Conservation (phyloP, 2,113 vertebrate species). For the Gobiocypris rarus region DNA sequence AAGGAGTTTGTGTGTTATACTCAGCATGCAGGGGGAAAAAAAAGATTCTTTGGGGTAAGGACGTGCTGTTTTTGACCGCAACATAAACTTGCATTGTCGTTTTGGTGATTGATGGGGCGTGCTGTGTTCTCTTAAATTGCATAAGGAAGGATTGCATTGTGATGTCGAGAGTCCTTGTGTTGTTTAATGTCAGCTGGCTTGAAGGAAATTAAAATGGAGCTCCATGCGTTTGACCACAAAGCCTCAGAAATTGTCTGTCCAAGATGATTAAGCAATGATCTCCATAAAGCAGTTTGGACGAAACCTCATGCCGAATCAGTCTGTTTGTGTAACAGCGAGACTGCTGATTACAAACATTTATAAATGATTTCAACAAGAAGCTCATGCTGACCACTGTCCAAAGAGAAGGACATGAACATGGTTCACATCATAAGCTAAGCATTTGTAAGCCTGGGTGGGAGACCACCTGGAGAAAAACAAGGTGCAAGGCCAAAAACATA, state of each 20-base stretch:
- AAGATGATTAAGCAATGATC: conserved; percentile 3
- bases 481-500: conserved; percentile 11
- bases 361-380: background rate
- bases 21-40: conserved; percentile 69
- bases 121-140: conserved; percentile 65
- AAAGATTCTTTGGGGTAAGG: conserved; percentile 32
- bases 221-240: conserved; percentile 22
- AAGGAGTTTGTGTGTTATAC: conserved; percentile 43
- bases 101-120: conserved; percentile 54
- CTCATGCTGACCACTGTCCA: conserved; percentile 16
- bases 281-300: conserved; percentile 7
- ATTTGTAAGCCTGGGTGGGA: background rate
- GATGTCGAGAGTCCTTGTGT: conserved; percentile 62
- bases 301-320: background rate
- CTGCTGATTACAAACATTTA: background rate
- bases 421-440: background rate
- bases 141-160: conserved; percentile 75
- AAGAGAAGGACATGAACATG: background rate
- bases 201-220: background rate
- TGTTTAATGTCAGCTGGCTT: conserved; percentile 52
- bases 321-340: background rate
- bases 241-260: conserved; percentile 4
- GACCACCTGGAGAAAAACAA: conserved; percentile 8
- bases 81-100: conserved; percentile 37
- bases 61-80: background rate